Percentiles rank a stretch among this genome's conserved stretches.
These are phyloP conservation scores for Protaetia brevitarsis DNA, from an alignment of 1,140 invertebrate genomes.

Conservation along the genomic window DNA sequence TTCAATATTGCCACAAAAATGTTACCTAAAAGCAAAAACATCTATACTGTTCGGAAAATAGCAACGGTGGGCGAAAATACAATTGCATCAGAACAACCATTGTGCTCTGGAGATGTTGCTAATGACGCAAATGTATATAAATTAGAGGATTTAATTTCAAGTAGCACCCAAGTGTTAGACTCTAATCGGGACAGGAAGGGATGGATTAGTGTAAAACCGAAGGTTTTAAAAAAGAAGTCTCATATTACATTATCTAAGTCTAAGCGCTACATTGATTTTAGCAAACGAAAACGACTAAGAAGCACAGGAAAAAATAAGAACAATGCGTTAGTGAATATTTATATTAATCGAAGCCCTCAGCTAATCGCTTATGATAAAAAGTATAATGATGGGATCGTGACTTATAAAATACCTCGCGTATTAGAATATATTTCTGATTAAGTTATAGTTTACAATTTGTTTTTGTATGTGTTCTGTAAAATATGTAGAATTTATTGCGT, in stretches of 20 bases:
- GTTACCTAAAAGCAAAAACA: not conserved
- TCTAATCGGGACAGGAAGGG: not conserved
- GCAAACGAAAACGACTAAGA: not conserved
- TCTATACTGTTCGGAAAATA: not conserved
- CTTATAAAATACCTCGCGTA: not conserved
- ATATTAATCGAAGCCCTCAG: not conserved
- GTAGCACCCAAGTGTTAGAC: not conserved
- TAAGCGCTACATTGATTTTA: not conserved
- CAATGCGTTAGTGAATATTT: not conserved
- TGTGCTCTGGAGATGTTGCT: not conserved
- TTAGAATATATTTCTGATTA: not conserved
- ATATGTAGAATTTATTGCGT: no score
- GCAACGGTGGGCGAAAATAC: not conserved
- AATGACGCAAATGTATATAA: not conserved
- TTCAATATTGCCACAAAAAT: not conserved
- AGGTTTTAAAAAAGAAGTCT: not conserved
- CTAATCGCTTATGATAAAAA: conserved; percentile 1
- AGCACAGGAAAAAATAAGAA: not conserved
- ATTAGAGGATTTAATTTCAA: not conserved
- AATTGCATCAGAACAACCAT: not conserved
- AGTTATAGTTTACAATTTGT: no score
- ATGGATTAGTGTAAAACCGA: not conserved
- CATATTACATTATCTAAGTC: not conserved
- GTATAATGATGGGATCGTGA: not conserved
- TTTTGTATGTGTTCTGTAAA: no score